Percentiles rank a stretch among this genome's conserved stretches.
Conservation (phyloP, 2,888 invertebrate species). For the Cerastis rubricosa region DNA sequence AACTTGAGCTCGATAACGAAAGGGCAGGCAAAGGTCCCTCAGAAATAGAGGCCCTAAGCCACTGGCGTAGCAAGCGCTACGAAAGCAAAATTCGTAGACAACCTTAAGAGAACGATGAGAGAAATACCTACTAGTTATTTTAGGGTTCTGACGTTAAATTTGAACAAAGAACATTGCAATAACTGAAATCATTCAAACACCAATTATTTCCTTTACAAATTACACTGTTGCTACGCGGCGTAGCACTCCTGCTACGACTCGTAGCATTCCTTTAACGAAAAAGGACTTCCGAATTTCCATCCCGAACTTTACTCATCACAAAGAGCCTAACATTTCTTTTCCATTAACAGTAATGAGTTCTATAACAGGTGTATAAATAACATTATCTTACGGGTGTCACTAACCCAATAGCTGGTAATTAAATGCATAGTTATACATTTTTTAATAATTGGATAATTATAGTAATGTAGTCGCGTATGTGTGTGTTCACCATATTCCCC, state of each 20-base stretch:
- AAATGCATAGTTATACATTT: conserved; percentile 75
- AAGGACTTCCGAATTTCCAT: conserved; percentile 33
- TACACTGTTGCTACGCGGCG: conserved; percentile 24
- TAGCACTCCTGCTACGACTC: conserved; percentile 34
- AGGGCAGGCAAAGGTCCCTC: not conserved
- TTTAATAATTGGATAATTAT: conserved; percentile 88
- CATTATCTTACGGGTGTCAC: conserved; percentile 58
- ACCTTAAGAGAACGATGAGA: not conserved
- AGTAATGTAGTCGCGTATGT: conserved; percentile 85
- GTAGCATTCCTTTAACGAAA: conserved; percentile 46
- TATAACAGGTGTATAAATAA: conserved; percentile 48
- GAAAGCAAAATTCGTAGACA: conserved; percentile 12
- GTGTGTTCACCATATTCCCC: conserved; percentile 85
- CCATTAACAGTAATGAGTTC: conserved; percentile 46
- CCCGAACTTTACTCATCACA: conserved; percentile 29
- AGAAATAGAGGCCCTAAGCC: conserved; percentile 2
- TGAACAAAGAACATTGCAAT: not conserved
- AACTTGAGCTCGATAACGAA: not conserved
- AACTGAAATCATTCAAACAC: conserved; percentile 32
- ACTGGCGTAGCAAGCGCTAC: conserved; percentile 6
- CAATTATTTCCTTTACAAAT: conserved; percentile 14
- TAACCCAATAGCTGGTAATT: conserved; percentile 63
- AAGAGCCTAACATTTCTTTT: conserved; percentile 43
- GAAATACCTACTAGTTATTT: not conserved
- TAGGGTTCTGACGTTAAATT: not conserved